Evolutionary conservation across 2,113 vertebrate species (phyloP), one percentile per base, ranked within the genome.

Genomic region (Dromiciops gliroides): DNA sequence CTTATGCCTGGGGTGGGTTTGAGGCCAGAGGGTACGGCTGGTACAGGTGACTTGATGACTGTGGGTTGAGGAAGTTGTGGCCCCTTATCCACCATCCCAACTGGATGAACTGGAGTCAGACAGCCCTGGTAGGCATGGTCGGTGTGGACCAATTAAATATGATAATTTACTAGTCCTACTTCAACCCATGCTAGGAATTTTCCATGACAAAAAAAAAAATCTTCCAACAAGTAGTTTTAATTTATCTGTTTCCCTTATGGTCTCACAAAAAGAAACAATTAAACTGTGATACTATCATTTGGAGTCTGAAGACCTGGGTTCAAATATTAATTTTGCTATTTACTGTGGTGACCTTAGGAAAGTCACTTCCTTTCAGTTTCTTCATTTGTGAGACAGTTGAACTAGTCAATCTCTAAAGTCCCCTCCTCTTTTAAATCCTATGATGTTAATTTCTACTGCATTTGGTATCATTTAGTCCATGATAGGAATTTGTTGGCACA

Each of bases 1-100:
- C 99, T 99, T 95, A 97, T 98, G 98, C 97, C 98, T 47, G 98
- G 56, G 25, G 98, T 96, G 0, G 98, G 97, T 97, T 99, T 99
- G 90, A 98, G 96, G 8, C 98, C 95, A 0, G 98, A 89, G 0
- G 98, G 97, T 93, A 98, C 90, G 91, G 98, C 97, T 51, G 93
- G 51, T 0, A 97, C 56, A 8, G 98, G 98, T 97, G 97, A 98
- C 98, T 98, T 98, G 96, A 93, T 97, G 52, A 98, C 89, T 44
- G 98, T 44, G 91, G 97, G 88, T 92, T 98, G 98, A 50, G 98
- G 96, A 95, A 98, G 95, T 0, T 97, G 98, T n/a, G 98, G 99
- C 49, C 98, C 98, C 91, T 99, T 99, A 93, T 99, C 99, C 44
- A 98, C 98, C 2, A 98, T 96, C 96, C 98, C 98, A 48, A 99